Conservation (phyloP, 1,140 invertebrate genomes). For the Drosophila teissieri region DNA sequence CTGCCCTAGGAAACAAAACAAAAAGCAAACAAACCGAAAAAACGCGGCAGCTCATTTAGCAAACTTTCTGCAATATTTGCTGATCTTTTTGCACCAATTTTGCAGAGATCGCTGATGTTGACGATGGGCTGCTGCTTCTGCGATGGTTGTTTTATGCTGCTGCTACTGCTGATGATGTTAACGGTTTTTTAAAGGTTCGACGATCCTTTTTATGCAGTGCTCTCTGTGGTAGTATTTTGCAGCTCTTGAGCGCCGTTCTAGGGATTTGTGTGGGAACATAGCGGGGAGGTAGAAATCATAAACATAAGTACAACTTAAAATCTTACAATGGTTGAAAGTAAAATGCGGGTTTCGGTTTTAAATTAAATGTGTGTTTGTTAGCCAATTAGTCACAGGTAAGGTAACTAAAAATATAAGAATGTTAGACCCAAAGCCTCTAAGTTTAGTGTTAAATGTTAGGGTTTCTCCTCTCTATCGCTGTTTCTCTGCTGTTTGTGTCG, state of each 20-base stretch:
- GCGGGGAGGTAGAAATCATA: constrained; percentile 41
- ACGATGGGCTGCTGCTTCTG: constrained; percentile 22
- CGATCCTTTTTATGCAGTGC: constrained; percentile 74
- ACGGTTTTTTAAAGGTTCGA: constrained; percentile 35
- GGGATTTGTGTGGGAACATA: constrained; percentile 4
- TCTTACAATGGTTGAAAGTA: constrained; percentile 11
- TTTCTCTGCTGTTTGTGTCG: constrained; percentile 21
- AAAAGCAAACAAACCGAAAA: constrained; percentile 60
- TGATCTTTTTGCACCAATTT: constrained; percentile 29
- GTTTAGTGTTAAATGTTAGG: constrained; percentile 38
- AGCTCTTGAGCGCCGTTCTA: constrained; percentile 83
- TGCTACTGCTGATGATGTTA: constrained; percentile 28
- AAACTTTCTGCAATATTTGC: constrained; percentile 27
- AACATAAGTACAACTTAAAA: constrained; percentile 32
- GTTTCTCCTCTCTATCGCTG: constrained; percentile 18
- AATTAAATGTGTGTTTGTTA: constrained; percentile 25
- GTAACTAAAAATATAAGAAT: constrained; percentile 19
- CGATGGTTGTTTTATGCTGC: constrained; percentile 15
- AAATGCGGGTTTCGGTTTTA: constrained; percentile 16
- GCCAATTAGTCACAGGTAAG: constrained; percentile 35
- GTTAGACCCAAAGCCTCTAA: constrained; percentile 70
- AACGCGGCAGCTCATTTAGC: constrained; percentile 51
- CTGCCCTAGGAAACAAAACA: constrained; percentile 49
- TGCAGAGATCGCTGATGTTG: constrained; percentile 27
- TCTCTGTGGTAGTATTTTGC: constrained; percentile 84